Percentiles rank a stretch among this genome's conserved stretches.
phyloP scores from a whole-genome alignment of 2,888 invertebrate species.

The Cepaea hortensis region DNA sequence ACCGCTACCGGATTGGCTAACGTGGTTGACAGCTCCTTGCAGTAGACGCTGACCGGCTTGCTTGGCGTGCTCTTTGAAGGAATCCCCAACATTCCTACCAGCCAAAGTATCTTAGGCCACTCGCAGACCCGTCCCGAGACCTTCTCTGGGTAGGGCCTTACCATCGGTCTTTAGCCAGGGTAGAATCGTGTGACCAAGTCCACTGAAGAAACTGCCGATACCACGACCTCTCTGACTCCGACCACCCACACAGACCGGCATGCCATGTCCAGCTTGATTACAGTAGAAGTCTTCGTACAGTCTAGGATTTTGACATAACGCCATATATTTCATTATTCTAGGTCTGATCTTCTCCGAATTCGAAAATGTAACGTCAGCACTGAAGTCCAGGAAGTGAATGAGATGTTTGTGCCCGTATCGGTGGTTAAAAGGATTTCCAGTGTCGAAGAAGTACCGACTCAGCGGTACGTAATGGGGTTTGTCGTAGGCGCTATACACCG shows the following conservation, averaged over 20 bases:
- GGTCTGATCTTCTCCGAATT: neutral
- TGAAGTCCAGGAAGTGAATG: constrained; percentile 21
- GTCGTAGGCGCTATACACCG: constrained; percentile 3
- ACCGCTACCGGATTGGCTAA: too few species aligned
- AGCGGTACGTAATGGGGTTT: too few species aligned
- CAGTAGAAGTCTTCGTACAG: neutral
- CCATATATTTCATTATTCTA: too few species aligned
- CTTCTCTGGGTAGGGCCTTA: neutral
- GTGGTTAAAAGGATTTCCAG: constrained; percentile 40
- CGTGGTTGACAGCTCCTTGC: too few species aligned
- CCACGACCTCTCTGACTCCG: neutral
- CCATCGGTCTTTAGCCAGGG: neutral
- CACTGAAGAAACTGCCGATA: constrained; percentile 5
- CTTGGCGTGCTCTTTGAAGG: neutral
- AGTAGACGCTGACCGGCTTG: too few species aligned
- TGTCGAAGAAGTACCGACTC: too few species aligned
- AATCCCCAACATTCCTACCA: neutral
- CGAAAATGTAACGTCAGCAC: constrained; percentile 36
- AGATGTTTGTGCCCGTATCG: neutral
- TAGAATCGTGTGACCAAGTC: neutral
- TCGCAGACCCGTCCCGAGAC: neutral
- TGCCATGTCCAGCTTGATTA: neutral
- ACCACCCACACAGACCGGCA: neutral
- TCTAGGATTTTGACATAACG: neutral
- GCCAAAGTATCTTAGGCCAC: constrained; percentile 2